Conservation (phyloP, 2,113 vertebrate species). For the Passer montanus region DNA sequence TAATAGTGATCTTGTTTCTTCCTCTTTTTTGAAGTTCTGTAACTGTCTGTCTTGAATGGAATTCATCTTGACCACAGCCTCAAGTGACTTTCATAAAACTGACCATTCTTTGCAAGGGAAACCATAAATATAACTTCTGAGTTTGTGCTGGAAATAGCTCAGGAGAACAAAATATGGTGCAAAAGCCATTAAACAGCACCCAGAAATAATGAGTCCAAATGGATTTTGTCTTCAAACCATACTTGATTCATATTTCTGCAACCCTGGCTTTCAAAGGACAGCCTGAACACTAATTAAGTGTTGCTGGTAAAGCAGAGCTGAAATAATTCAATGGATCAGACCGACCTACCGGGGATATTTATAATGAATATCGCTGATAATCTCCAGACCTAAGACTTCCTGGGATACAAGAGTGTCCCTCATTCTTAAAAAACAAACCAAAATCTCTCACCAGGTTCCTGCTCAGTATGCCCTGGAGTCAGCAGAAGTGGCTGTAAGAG, state of each 20-base stretch:
- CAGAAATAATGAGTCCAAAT: conserved; percentile 27
- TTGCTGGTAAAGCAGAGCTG: neutral
- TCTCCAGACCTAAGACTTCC: neutral
- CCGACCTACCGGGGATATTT: neutral
- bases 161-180: neutral
- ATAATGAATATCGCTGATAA: neutral
- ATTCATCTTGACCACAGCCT: neutral
- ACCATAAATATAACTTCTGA: neutral
- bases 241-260: neutral
- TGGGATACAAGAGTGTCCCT: neutral
- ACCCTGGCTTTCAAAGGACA: conserved; percentile 1
- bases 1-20: neutral
- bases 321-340: neutral
- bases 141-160: neutral
- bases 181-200: neutral
- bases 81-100: neutral
- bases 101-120: neutral
- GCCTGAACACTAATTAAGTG: neutral
- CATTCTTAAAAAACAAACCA: neutral
- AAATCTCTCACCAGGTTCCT: neutral
- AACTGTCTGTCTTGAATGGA: neutral
- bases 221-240: neutral
- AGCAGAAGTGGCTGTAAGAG: neutral
- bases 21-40: neutral
- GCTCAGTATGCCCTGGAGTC: neutral